Conservation (phyloP, 2,797 vertebrate species). For the Pelodytes ibericus region DNA sequence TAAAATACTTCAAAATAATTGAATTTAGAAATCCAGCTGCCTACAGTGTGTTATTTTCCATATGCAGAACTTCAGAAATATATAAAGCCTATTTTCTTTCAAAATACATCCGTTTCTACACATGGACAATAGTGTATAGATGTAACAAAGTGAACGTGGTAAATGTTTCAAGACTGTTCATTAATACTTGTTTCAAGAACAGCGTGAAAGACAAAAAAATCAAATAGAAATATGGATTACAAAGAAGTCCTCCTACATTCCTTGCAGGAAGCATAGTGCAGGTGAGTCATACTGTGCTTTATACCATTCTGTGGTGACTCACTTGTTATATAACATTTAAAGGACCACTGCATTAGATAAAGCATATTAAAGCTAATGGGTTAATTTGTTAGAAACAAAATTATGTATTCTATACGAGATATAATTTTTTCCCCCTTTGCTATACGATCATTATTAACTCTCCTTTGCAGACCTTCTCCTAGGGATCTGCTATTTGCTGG, state of each 20-base stretch:
- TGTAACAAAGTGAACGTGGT: not conserved
- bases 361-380: too few species aligned
- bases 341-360: too few species aligned
- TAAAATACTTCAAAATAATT: too few species aligned
- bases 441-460: too few species aligned
- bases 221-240: not conserved
- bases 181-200: constrained; percentile 15
- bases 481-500: too few species aligned
- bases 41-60: too few species aligned
- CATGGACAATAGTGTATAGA: not conserved
- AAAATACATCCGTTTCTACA: not conserved
- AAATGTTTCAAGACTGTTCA: constrained; percentile 17
- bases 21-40: too few species aligned
- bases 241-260: constrained; percentile 43
- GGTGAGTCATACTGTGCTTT: constrained; percentile 42
- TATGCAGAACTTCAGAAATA: too few species aligned
- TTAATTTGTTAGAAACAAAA: too few species aligned
- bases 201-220: constrained; percentile 10
- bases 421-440: too few species aligned
- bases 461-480: too few species aligned
- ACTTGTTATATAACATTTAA: not conserved
- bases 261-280: constrained; percentile 11
- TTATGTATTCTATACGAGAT: too few species aligned
- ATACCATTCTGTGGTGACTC: constrained; percentile 6
- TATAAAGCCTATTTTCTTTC: not conserved